Evolutionary conservation across 2,113 vertebrate genomes (phyloP).

Genomic region (Nematolebias whitei): DNA sequence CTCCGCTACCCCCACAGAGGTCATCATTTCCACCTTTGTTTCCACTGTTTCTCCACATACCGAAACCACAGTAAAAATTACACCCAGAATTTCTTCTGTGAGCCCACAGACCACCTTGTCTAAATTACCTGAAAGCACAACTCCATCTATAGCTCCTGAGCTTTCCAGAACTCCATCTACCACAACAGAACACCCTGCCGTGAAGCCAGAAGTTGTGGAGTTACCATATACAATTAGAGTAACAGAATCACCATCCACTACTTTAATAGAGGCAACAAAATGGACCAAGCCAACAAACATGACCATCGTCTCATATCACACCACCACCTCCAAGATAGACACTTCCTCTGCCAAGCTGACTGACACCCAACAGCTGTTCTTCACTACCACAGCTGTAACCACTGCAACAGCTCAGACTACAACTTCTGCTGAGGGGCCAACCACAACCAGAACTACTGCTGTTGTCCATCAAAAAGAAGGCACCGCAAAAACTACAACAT

Average conservation of each 20-base stretch:
- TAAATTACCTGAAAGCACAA: neutral
- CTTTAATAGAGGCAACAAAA: constrained; percentile 18
- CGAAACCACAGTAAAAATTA: constrained; percentile 16
- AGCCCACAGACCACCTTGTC: constrained; percentile 18
- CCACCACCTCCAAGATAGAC: constrained; percentile 41
- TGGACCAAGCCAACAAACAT: constrained; percentile 16
- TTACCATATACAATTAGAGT: constrained; percentile 45
- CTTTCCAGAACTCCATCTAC: constrained; percentile 16
- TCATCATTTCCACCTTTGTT: constrained; percentile 15
- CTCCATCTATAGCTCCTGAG: constrained; percentile 21
- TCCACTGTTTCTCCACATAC: constrained; percentile 19
- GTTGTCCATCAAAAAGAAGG: constrained; percentile 14
- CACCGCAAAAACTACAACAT: constrained; percentile 40
- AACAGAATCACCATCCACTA: constrained; percentile 28
- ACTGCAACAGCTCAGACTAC: constrained; percentile 16
- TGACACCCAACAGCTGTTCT: neutral
- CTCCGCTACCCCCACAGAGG: constrained; percentile 3
- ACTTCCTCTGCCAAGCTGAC: constrained; percentile 33
- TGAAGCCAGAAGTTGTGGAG: constrained; percentile 51
- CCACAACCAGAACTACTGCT: constrained; percentile 33
- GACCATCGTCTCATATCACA: constrained; percentile 1
- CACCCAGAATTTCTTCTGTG: neutral
- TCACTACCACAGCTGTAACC: constrained; percentile 23
- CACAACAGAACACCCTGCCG: constrained; percentile 13
- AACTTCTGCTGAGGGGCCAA: constrained; percentile 15